phyloP scores from a whole-genome alignment of 2,113 vertebrate genomes.

The Triplophysa tibetana region DNA sequence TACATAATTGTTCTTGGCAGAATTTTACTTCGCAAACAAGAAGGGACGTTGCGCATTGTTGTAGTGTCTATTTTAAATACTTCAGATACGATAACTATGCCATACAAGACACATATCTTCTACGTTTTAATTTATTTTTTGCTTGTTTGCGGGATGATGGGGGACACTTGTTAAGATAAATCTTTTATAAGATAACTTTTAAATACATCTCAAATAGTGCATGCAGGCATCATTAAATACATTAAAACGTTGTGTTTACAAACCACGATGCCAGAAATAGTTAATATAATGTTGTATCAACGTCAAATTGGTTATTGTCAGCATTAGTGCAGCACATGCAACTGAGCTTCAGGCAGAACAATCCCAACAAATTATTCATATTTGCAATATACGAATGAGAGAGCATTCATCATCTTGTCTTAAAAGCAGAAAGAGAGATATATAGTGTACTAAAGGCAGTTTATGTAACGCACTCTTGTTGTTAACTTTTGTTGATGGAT shows the following conservation, averaged over 20 bases:
- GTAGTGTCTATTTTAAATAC: neutral
- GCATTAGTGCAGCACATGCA: neutral
- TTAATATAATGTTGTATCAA: no score
- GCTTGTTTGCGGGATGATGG: no score
- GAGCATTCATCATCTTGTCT: no score
- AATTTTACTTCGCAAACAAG: neutral
- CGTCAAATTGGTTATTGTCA: neutral
- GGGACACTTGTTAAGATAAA: no score
- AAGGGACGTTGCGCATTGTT: neutral
- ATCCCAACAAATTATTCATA: neutral
- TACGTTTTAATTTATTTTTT: no score
- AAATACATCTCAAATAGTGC: no score
- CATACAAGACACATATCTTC: no score
- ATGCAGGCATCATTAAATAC: no score
- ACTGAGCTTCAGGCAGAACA: slow-evolving; percentile 9
- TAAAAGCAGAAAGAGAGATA: neutral
- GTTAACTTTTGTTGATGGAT: neutral
- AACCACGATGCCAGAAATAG: no score
- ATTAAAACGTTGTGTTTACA: no score
- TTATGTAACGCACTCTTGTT: neutral
- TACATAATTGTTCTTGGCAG: neutral
- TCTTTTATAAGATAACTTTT: no score
- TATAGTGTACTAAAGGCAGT: neutral
- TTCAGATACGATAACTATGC: no score
- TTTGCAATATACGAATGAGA: neutral